These are phyloP conservation scores for Marcusenius ussheri DNA, from an alignment of 2,113 vertebrate genomes.

Conservation along the genomic window DNA sequence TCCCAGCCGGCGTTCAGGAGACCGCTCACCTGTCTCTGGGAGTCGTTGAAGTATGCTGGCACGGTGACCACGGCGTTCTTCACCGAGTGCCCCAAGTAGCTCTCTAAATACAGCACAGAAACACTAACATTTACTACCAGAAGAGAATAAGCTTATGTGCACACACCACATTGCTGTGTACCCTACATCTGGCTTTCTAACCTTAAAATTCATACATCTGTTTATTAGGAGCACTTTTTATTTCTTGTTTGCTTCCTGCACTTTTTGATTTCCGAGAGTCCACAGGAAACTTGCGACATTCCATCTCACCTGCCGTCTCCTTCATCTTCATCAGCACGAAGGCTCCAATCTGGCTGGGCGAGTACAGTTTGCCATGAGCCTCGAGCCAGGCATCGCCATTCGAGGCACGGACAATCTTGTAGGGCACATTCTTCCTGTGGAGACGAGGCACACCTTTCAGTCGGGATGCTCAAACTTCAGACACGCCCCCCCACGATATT, in stretches of 20 bases:
- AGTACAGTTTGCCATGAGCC: conserved; percentile 92
- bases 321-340: conserved; percentile 99
- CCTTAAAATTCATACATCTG: too few species aligned
- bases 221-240: not conserved
- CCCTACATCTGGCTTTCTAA: not conserved
- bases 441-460: not conserved
- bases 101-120: conserved; percentile 62
- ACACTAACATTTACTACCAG: not conserved
- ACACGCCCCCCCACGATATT: not conserved
- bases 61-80: conserved; percentile 97
- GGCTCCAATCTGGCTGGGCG: conserved; percentile 91
- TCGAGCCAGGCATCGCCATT: conserved; percentile 97
- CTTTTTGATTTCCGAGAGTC: not conserved
- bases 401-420: conserved; percentile 91
- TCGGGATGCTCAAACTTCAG: not conserved
- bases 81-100: conserved; percentile 79
- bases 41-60: conserved; percentile 97
- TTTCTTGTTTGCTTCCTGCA: not conserved
- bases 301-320: conserved; percentile 82
- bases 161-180: not conserved
- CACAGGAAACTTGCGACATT: not conserved
- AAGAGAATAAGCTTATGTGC: not conserved
- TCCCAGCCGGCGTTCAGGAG: not conserved
- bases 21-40: conserved; percentile 85
- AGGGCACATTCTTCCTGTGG: conserved; percentile 88